phyloP scores from a whole-genome alignment of 2,797 vertebrate species.

The Meda fulgida region DNA sequence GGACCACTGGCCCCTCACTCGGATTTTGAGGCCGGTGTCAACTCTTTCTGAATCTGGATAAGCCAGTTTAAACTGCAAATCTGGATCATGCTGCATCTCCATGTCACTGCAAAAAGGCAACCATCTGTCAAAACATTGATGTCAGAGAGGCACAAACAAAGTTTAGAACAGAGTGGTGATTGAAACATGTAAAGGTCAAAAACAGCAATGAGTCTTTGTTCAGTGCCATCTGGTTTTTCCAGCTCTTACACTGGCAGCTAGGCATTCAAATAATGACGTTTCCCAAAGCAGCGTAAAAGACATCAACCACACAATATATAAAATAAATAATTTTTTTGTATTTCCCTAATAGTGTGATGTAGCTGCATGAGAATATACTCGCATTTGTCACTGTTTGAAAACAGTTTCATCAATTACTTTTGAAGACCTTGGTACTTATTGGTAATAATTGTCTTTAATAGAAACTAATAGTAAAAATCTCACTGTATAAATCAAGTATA shows the following conservation, averaged over 20 bases:
- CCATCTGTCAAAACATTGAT: slow-evolving; percentile 28
- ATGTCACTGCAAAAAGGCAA: slow-evolving; percentile 60
- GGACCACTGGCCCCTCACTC: slow-evolving; percentile 77
- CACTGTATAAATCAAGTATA: background rate
- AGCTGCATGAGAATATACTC: background rate
- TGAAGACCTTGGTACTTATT: background rate
- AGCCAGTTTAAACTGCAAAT: slow-evolving; percentile 63
- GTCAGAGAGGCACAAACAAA: slow-evolving; percentile 30
- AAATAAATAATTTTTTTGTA: too few species aligned
- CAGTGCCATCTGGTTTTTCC: background rate
- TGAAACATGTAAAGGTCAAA: slow-evolving; percentile 26
- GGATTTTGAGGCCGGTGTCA: slow-evolving; percentile 38
- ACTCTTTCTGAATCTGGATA: slow-evolving; percentile 42
- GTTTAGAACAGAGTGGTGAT: slow-evolving; percentile 6
- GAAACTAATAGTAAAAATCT: background rate
- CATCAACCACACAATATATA: too few species aligned
- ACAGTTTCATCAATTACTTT: background rate
- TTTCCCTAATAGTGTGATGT: background rate
- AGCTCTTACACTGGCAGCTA: background rate
- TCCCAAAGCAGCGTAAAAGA: background rate
- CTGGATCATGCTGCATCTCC: slow-evolving; percentile 62
- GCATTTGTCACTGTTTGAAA: background rate
- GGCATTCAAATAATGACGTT: slow-evolving; percentile 5
- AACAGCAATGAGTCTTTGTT: slow-evolving; percentile 24
- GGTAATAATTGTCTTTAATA: background rate